Evolutionary conservation across 2,113 vertebrate species (phyloP).

Genomic region (Genyomyrus donnyi): DNA sequence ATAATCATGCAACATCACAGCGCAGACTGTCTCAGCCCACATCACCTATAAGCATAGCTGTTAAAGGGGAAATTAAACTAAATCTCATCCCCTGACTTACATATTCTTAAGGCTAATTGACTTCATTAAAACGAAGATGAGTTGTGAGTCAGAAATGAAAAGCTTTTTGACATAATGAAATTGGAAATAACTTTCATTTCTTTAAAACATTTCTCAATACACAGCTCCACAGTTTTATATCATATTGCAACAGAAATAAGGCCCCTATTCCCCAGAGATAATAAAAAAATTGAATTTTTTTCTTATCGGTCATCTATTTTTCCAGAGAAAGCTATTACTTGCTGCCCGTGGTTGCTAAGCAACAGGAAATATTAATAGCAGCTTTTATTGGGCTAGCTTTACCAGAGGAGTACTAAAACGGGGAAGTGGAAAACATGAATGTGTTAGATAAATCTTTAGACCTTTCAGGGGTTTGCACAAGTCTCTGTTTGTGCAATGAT

Average conservation of each 20-base stretch:
- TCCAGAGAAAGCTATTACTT: slow-evolving; percentile 99
- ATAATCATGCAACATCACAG: neutral
- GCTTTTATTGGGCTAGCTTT: slow-evolving; percentile 99
- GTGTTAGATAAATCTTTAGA: slow-evolving; percentile 99
- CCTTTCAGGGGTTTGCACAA: slow-evolving; percentile 91
- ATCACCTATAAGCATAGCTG: slow-evolving; percentile 34
- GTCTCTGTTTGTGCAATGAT: slow-evolving; percentile 98
- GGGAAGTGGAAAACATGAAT: slow-evolving; percentile 99
- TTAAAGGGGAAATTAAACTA: slow-evolving; percentile 19
- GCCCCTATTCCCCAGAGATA: slow-evolving; percentile 97
- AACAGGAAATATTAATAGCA: slow-evolving; percentile 99
- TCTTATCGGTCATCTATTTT: slow-evolving; percentile 99
- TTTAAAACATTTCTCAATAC: slow-evolving; percentile 71
- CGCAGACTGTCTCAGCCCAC: slow-evolving; percentile 23
- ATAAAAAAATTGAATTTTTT: slow-evolving; percentile 99
- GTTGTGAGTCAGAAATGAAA: slow-evolving; percentile 42
- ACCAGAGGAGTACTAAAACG: slow-evolving; percentile 97
- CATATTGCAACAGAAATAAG: slow-evolving; percentile 96
- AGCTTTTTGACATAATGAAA: slow-evolving; percentile 51
- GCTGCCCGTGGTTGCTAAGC: slow-evolving; percentile 94
- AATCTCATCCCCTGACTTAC: slow-evolving; percentile 8
- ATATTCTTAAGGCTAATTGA: slow-evolving; percentile 53
- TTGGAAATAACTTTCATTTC: slow-evolving; percentile 66
- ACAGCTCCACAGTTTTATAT: slow-evolving; percentile 88
- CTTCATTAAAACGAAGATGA: slow-evolving; percentile 52